These are phyloP conservation scores for Eriocheir sinensis DNA, from an alignment of 1,140 invertebrate genomes.

Conservation along the genomic window DNA sequence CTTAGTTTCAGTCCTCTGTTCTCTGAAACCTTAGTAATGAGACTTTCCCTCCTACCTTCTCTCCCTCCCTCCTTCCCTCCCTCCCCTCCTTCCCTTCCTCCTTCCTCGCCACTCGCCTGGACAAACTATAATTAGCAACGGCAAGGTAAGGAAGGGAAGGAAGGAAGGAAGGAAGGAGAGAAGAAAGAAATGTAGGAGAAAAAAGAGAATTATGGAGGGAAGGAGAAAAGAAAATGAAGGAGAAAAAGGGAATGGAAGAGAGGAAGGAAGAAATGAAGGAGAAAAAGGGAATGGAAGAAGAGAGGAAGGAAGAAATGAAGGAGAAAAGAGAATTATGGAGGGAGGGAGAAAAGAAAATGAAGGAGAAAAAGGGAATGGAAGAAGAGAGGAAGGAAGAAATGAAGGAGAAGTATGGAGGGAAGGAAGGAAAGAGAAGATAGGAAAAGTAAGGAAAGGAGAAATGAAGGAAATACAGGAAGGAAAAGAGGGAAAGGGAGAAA, in stretches of 20 bases:
- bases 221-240: neutral
- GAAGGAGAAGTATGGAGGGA: too few relatives aligned
- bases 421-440: neutral
- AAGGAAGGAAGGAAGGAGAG: neutral
- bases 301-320: neutral
- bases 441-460: neutral
- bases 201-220: neutral
- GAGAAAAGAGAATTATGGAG: neutral
- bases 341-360: neutral
- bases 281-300: neutral
- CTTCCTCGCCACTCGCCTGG: neutral
- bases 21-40: neutral
- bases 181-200: neutral
- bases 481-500: too few relatives aligned
- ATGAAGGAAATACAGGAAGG: neutral
- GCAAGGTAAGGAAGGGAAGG: neutral
- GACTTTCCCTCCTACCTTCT: neutral
- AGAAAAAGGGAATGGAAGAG: neutral
- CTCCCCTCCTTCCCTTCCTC: neutral
- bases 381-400: neutral
- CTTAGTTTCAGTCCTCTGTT: conserved; percentile 15
- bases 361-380: neutral
- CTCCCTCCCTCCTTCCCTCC: neutral
- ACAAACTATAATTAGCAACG: neutral
- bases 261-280: neutral